Evolutionary conservation across 1,140 invertebrate species (phyloP), one percentile per base, ranked within the genome.

Genomic region (Pomacea maculata): DNA sequence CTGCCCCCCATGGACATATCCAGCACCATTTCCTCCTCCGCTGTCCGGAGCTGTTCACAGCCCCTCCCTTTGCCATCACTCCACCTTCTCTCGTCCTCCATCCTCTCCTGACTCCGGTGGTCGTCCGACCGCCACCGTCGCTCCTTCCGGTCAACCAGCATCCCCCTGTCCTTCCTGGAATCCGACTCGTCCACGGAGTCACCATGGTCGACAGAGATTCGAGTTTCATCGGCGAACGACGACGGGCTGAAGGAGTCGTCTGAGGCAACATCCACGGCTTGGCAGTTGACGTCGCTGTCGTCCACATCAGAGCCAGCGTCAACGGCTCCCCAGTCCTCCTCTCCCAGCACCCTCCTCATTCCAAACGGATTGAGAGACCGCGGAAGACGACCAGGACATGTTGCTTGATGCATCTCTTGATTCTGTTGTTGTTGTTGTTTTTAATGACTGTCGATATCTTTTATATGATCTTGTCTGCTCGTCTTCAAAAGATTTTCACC

Each of bases 151-250:
- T 1, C 57, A 17, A 61, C 57, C 11, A 61, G 0, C 57, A 17
- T 11, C 15, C 11, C 57, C 11, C 57, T 17, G 15, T 61, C 57
- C 57, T 61, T 61, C 57, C 9, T 61, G 4, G 57, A 61, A n/a
- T 78, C 77, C 45, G 25, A 68, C 21, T 78, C 65, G 67, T 71
- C 77, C 8, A 71, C 54, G 52, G 65, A 61, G 67, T 78, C 77
- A 52, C 45, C 68, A n/a, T 78, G 63, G 45, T 71, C 77, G 11
- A 57, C 54, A n/a, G 65, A 68, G 15, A 70, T 57, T 21, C 77
- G 64, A 34, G 77, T 71, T 57, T 78, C 77, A 57, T 78, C 77
- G 11, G 77, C 77, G 67, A 78, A 78, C 17, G 77, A 78, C 2
- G 77, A 78, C 1, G 77, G 77, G 14, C 65, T 78, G 77, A 70